phyloP scores from a whole-genome alignment of 2,113 vertebrate genomes.

The Limanda limanda region DNA sequence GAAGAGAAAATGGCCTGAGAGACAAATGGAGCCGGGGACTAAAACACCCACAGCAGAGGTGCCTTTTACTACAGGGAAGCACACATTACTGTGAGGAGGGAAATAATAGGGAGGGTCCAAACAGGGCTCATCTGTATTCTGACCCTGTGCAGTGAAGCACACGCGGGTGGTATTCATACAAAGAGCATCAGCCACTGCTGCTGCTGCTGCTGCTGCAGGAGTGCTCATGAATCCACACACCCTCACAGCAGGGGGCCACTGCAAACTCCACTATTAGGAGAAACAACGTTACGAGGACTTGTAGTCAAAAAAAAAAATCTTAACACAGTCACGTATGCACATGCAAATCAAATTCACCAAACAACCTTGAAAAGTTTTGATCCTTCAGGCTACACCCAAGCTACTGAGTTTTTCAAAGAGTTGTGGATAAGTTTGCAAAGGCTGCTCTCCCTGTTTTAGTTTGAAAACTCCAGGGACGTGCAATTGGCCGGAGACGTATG shows the following conservation, averaged over 20 bases:
- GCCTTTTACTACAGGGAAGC: conserved; percentile 31
- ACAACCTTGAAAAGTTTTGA: conserved; percentile 15
- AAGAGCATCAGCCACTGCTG: conserved; percentile 54
- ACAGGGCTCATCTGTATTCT: conserved; percentile 63
- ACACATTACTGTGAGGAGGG: conserved; percentile 18
- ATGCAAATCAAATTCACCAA: conserved; percentile 1
- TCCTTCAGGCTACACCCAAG: background rate
- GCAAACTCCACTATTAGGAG: conserved; percentile 22
- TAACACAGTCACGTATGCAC: background rate
- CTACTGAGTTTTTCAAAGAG: too few species aligned
- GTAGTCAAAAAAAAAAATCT: background rate
- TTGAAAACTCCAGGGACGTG: too few species aligned
- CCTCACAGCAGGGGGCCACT: conserved; percentile 21
- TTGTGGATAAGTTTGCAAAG: too few species aligned
- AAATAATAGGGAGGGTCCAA: conserved; percentile 35
- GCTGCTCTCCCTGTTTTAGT: too few species aligned
- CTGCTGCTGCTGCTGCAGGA: conserved; percentile 45
- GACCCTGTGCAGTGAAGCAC: conserved; percentile 42
- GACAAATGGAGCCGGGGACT: conserved; percentile 31
- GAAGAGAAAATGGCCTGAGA: conserved; percentile 12
- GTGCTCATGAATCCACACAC: conserved; percentile 44
- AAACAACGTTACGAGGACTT: conserved; percentile 21
- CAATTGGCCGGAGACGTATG: too few species aligned
- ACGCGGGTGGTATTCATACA: conserved; percentile 43
- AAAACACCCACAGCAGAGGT: conserved; percentile 43